Percentiles rank a stretch among this genome's conserved stretches.
Evolutionary conservation across 2,888 invertebrate species (phyloP).

Genomic region (Chouioia cunea): DNA sequence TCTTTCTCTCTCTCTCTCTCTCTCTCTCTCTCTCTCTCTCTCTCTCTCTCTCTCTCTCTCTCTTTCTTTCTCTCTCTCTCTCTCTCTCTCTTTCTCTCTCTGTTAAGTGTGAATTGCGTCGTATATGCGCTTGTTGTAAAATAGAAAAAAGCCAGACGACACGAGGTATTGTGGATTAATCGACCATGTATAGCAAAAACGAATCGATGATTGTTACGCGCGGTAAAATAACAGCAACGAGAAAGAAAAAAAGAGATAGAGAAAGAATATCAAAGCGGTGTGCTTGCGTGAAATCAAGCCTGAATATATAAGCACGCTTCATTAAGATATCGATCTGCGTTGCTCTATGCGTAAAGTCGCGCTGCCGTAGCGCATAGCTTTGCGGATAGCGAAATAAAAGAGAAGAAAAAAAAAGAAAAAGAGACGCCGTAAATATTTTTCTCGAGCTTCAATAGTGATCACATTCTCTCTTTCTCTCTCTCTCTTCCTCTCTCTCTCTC

Average conservation of each 20-base stretch:
- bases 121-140: too few species aligned
- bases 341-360: constrained; percentile 2
- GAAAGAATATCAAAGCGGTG: constrained; percentile 14
- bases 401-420: neutral
- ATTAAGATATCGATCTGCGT: constrained; percentile 39
- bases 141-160: neutral
- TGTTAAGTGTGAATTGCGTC: too few species aligned
- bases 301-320: constrained; percentile 44
- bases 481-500: constrained; percentile 1
- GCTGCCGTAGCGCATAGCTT: neutral
- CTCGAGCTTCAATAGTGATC: constrained; percentile 39
- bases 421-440: constrained; percentile 16
- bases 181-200: neutral
- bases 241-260: constrained; percentile 1
- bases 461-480: constrained; percentile 22
- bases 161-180: neutral
- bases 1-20: too few species aligned
- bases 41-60: too few species aligned
- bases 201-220: too few species aligned
- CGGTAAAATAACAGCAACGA: too few species aligned
- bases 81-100: too few species aligned
- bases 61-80: too few species aligned
- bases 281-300: constrained; percentile 26
- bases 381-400: constrained; percentile 15
- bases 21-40: too few species aligned